Evolutionary conservation across 2,888 invertebrate species (phyloP).

Genomic region (Drosophila barbarae): DNA sequence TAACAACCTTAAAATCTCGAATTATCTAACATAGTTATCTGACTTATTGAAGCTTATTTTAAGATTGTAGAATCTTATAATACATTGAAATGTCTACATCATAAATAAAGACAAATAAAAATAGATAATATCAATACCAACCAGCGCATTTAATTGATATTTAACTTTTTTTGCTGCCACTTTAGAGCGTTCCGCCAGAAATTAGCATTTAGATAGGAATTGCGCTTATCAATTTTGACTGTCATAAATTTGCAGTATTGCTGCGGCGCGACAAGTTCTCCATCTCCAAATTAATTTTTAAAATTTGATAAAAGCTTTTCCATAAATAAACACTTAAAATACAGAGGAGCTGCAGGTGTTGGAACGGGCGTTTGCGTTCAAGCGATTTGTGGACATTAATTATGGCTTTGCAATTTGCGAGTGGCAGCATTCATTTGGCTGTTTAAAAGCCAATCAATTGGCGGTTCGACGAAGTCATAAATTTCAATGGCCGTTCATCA

Average conservation of each 20-base stretch:
- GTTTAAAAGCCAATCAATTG: slow-evolving; percentile 70
- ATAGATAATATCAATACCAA: background rate
- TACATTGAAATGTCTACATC: background rate
- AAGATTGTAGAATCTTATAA: background rate
- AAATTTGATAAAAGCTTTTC: slow-evolving; percentile 64
- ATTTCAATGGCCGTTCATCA: slow-evolving; percentile 62
- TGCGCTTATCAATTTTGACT: slow-evolving; percentile 23
- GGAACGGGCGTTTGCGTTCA: slow-evolving; percentile 10
- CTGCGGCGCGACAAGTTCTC: slow-evolving; percentile 23
- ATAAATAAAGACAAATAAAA: background rate
- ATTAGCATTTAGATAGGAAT: slow-evolving; percentile 32
- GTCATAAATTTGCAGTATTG: slow-evolving; percentile 42
- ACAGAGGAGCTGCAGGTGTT: slow-evolving; percentile 50
- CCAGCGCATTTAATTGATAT: background rate
- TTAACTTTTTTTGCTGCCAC: background rate
- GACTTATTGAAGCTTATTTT: background rate
- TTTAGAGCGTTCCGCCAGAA: background rate
- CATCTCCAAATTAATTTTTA: slow-evolving; percentile 45
- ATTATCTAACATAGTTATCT: too few relatives aligned
- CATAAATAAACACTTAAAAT: slow-evolving; percentile 42
- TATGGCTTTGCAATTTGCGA: slow-evolving; percentile 35
- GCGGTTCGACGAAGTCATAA: slow-evolving; percentile 55
- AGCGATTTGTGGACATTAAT: slow-evolving; percentile 34
- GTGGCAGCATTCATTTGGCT: slow-evolving; percentile 50
- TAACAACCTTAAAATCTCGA: too few relatives aligned